Evolutionary conservation across 1,140 invertebrate genomes (phyloP).

Genomic region (Drosophila parabipectinata): DNA sequence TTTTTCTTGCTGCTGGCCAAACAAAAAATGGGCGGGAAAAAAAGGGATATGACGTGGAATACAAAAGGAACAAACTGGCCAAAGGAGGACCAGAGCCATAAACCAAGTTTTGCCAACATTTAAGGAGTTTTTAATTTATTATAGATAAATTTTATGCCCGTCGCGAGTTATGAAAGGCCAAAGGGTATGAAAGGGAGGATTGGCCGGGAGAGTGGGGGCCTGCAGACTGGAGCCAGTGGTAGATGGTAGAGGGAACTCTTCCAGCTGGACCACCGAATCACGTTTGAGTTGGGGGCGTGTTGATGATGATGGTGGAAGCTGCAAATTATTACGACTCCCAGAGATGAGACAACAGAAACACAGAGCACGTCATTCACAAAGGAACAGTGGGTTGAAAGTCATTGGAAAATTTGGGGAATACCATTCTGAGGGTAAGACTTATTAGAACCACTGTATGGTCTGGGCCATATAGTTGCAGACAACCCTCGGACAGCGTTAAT

Average conservation of each 20-base stretch:
- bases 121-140: constrained; percentile 84
- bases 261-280: constrained; percentile 28
- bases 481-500: constrained; percentile 76
- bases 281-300: constrained; percentile 63
- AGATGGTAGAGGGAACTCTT: constrained; percentile 23
- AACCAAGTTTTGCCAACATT: constrained; percentile 68
- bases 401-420: neutral
- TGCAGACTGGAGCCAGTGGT: constrained; percentile 7
- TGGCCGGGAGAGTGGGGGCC: neutral
- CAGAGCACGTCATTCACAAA: neutral
- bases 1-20: constrained; percentile 36
- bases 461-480: constrained; percentile 17
- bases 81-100: constrained; percentile 30
- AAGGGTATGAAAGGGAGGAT: neutral
- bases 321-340: constrained; percentile 63
- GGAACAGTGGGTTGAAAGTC: constrained; percentile 31
- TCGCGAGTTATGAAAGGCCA: constrained; percentile 32
- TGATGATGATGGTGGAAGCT: constrained; percentile 66
- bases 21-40: constrained; percentile 45
- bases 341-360: constrained; percentile 8
- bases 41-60: constrained; percentile 5
- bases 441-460: neutral
- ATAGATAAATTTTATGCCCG: constrained; percentile 75
- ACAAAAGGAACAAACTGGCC: neutral
- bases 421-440: neutral